Percentiles rank a stretch among this genome's conserved stretches.
Evolutionary conservation across 2,888 invertebrate genomes (phyloP).

Genomic region (Torymus texanus): DNA sequence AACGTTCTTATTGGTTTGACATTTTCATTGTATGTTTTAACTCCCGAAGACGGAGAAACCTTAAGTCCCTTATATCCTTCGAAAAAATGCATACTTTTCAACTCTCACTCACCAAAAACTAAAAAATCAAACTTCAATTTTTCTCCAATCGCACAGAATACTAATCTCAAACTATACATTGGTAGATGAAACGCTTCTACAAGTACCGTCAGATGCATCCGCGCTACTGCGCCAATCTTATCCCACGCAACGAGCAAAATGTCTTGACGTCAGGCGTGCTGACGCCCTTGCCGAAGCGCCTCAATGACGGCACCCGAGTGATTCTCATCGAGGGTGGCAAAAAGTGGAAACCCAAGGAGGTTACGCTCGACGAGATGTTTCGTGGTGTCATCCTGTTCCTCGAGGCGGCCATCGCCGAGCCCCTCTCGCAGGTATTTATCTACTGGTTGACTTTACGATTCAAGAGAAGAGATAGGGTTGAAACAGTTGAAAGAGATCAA

Average conservation of each 20-base stretch:
- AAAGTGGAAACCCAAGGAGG: constrained; percentile 86
- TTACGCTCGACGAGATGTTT: constrained; percentile 82
- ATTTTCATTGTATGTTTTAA: too few relatives aligned
- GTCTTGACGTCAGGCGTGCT: constrained; percentile 82
- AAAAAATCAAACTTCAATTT: too few relatives aligned
- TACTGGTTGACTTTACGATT: too few relatives aligned
- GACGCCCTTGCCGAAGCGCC: constrained; percentile 82
- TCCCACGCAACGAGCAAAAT: constrained; percentile 80
- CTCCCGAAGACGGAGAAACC: too few relatives aligned
- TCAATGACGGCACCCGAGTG: constrained; percentile 82
- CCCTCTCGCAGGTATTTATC: constrained; percentile 80
- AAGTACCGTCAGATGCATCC: constrained; percentile 81
- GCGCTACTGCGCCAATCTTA: constrained; percentile 79
- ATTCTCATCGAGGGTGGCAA: constrained; percentile 83
- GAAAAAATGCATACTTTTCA: too few relatives aligned
- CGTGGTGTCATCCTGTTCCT: constrained; percentile 82
- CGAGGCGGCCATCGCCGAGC: constrained; percentile 87
- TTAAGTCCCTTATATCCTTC: too few relatives aligned
- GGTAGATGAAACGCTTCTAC: constrained; percentile 84
- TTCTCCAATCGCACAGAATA: too few relatives aligned
- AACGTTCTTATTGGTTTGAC: too few relatives aligned
- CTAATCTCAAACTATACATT: constrained; percentile 13
- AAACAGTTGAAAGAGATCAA: too few relatives aligned
- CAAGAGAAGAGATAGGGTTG: too few relatives aligned
- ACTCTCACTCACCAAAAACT: too few relatives aligned